phyloP scores from a whole-genome alignment of 1,140 invertebrate genomes.

The Cardiocondyla obscurior region DNA sequence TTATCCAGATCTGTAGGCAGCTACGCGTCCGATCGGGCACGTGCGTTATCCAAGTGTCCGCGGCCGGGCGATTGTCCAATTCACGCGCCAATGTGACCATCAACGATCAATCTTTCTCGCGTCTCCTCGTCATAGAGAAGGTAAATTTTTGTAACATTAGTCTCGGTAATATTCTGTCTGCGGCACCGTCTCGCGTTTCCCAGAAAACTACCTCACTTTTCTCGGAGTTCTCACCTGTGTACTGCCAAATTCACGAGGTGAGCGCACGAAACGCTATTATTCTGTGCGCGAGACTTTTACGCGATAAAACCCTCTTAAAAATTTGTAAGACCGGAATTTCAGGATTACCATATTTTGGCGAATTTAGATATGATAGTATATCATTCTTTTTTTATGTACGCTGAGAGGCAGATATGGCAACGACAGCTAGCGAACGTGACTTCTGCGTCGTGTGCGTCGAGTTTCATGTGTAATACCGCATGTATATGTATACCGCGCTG shows the following conservation, averaged over 20 bases:
- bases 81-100: background rate
- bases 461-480: too few species aligned
- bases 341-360: background rate
- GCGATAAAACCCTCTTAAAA: background rate
- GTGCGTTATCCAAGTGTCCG: slow-evolving; percentile 29
- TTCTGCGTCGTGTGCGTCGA: too few species aligned
- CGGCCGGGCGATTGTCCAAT: slow-evolving; percentile 36
- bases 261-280: background rate
- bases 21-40: slow-evolving; percentile 39
- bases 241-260: slow-evolving; percentile 21
- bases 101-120: background rate
- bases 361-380: too few species aligned
- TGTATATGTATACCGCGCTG: too few species aligned
- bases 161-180: background rate
- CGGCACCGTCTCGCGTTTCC: background rate
- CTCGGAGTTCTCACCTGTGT: background rate
- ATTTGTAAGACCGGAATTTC: background rate
- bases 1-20: slow-evolving; percentile 50
- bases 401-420: too few species aligned
- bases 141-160: background rate
- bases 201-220: slow-evolving; percentile 1
- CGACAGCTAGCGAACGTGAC: too few species aligned
- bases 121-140: background rate
- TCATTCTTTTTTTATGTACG: too few species aligned
- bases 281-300: background rate